Evolutionary conservation across 2,888 invertebrate genomes (phyloP).

Genomic region (Spialia ferax): DNA sequence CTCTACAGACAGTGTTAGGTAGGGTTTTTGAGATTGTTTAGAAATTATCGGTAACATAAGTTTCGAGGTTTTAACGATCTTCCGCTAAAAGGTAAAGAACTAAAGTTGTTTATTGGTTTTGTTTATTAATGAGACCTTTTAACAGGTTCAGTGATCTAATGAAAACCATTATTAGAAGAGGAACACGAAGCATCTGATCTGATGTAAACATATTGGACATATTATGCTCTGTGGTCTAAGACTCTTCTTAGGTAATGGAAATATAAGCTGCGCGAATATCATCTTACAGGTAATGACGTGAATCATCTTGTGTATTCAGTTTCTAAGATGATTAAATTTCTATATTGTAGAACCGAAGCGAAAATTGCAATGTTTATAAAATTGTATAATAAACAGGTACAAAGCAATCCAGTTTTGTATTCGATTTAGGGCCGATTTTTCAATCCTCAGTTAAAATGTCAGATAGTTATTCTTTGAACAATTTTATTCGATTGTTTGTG

Average conservation of each 20-base stretch:
- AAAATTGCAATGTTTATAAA: not conserved
- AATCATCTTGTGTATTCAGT: constrained; percentile 25
- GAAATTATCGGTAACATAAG: not conserved
- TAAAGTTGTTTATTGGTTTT: not conserved
- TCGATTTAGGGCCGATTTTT: too few species aligned
- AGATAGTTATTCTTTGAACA: too few species aligned
- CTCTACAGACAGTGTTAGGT: too few species aligned
- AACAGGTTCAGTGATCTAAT: too few species aligned
- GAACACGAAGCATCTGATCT: too few species aligned
- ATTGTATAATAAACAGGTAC: too few species aligned
- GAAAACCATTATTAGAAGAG: too few species aligned
- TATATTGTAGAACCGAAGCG: not conserved
- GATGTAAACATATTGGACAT: too few species aligned
- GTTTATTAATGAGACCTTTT: not conserved
- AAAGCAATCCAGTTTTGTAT: too few species aligned
- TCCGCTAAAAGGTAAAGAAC: not conserved
- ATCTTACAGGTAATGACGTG: constrained; percentile 36
- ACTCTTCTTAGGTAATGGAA: constrained; percentile 21
- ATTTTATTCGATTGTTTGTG: too few species aligned
- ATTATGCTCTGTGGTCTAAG: constrained; percentile 19
- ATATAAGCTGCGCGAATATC: constrained; percentile 7
- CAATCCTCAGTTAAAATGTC: too few species aligned
- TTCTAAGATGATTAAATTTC: constrained; percentile 22
- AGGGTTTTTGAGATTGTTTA: not conserved
- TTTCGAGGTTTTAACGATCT: not conserved